Evolutionary conservation across 2,113 vertebrate genomes (phyloP).

Genomic region (Sylvietta virens): DNA sequence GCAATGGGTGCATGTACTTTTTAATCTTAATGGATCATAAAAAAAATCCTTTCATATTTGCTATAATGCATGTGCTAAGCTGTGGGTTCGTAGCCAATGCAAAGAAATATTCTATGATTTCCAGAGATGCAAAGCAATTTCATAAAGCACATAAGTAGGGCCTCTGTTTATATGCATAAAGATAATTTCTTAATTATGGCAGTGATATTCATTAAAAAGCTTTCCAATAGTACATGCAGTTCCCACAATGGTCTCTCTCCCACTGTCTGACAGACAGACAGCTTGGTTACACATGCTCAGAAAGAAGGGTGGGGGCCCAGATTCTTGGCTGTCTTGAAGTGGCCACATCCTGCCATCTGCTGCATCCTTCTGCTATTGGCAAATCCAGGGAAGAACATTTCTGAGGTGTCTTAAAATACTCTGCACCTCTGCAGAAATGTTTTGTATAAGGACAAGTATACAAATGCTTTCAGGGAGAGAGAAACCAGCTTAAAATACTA

Average conservation of each 20-base stretch:
- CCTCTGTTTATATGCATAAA: slow-evolving; percentile 10
- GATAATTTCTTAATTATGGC: slow-evolving; percentile 48
- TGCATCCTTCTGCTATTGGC: slow-evolving; percentile 39
- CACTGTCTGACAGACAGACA: slow-evolving; percentile 60
- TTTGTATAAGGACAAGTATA: neutral
- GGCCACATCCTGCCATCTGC: slow-evolving; percentile 67
- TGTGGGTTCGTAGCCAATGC: slow-evolving; percentile 38
- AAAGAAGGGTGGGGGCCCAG: slow-evolving; percentile 41
- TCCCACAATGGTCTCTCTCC: slow-evolving; percentile 61
- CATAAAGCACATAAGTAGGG: neutral
- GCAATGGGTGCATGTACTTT: slow-evolving; percentile 33
- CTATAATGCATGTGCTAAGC: slow-evolving; percentile 12
- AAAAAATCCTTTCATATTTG: slow-evolving; percentile 53
- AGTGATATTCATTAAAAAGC: slow-evolving; percentile 41
- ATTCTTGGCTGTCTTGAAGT: slow-evolving; percentile 67
- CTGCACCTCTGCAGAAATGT: neutral
- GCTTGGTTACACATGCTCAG: slow-evolving; percentile 68
- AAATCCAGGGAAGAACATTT: neutral
- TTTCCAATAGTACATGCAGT: slow-evolving; percentile 32
- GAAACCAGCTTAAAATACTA: neutral
- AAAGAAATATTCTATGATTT: slow-evolving; percentile 52
- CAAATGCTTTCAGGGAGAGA: neutral
- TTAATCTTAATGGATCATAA: slow-evolving; percentile 55
- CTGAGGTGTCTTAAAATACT: slow-evolving; percentile 33
- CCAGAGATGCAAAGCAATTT: slow-evolving; percentile 30